Evolutionary conservation across 2,113 vertebrate genomes (phyloP).

Genomic region (Heliornis fulica): DNA sequence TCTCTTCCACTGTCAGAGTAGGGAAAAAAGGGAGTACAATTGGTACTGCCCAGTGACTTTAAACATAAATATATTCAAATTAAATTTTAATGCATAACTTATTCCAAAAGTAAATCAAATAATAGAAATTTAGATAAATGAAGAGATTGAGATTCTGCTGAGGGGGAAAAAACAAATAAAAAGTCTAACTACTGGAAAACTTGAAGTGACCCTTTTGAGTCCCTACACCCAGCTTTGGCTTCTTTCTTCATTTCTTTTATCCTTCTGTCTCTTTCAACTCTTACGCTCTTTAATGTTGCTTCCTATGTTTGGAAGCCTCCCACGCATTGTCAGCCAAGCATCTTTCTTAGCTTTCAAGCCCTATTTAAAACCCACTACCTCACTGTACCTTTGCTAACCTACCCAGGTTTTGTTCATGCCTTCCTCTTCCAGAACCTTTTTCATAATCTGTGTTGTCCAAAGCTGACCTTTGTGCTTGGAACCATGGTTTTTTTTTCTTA

Average conservation of each 20-base stretch:
- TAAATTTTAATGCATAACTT: neutral
- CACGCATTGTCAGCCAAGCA: neutral
- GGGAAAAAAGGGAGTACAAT: neutral
- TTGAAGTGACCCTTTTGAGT: neutral
- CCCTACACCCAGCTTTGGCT: neutral
- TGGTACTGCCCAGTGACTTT: neutral
- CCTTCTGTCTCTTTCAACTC: neutral
- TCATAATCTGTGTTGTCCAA: neutral
- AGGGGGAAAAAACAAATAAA: neutral
- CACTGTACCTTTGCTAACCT: neutral
- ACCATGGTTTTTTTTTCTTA: fast-evolving
- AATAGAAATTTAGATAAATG: neutral
- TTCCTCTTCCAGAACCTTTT: neutral
- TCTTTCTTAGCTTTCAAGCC: neutral
- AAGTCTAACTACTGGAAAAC: neutral
- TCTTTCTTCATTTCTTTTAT: neutral
- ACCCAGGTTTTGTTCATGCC: neutral
- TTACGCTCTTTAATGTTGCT: neutral
- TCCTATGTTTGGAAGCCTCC: neutral
- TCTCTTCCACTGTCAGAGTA: neutral
- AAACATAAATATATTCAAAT: neutral
- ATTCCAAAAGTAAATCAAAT: neutral
- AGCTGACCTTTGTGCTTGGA: neutral
- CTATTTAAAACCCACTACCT: neutral
- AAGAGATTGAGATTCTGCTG: neutral